phyloP scores from a whole-genome alignment of 2,797 vertebrate genomes.

The Tapera naevia region DNA sequence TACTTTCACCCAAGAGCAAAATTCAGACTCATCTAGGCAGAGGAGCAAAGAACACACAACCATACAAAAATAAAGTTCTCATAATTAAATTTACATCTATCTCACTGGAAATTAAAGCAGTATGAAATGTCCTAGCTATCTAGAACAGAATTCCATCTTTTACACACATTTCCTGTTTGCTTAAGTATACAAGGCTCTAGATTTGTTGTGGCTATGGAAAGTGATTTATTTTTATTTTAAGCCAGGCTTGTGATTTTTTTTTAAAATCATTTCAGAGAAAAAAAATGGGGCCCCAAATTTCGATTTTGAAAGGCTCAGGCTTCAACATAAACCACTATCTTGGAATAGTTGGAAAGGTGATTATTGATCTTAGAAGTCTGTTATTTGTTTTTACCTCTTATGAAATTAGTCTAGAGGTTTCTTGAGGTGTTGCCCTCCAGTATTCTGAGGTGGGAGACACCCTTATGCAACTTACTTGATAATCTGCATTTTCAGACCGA shows the following conservation, averaged over 20 bases:
- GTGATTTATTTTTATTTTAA: background rate
- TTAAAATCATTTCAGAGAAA: background rate
- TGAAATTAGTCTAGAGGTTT: background rate
- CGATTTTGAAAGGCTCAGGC: background rate
- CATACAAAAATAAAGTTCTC: background rate
- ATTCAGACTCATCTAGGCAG: background rate
- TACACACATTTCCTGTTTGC: background rate
- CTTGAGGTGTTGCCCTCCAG: background rate
- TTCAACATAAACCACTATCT: background rate
- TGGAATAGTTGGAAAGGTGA: background rate
- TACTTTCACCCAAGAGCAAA: background rate
- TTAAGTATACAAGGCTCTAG: background rate
- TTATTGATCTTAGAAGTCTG: background rate
- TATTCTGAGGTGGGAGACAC: slow-evolving; percentile 36
- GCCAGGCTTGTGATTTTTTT: background rate
- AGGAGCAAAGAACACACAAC: background rate
- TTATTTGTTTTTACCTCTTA: background rate
- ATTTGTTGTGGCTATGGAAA: background rate
- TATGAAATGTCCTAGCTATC: rapidly evolving
- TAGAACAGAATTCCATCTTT: background rate
- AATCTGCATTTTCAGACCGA: slow-evolving; percentile 41
- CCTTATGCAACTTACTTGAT: slow-evolving; percentile 41
- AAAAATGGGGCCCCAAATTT: rapidly evolving
- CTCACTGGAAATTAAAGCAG: background rate
- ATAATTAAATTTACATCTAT: no score